Base-by-base conservation (phyloP, 2,113 vertebrate genomes). In the Daubentonia madagascariensis region DNA sequence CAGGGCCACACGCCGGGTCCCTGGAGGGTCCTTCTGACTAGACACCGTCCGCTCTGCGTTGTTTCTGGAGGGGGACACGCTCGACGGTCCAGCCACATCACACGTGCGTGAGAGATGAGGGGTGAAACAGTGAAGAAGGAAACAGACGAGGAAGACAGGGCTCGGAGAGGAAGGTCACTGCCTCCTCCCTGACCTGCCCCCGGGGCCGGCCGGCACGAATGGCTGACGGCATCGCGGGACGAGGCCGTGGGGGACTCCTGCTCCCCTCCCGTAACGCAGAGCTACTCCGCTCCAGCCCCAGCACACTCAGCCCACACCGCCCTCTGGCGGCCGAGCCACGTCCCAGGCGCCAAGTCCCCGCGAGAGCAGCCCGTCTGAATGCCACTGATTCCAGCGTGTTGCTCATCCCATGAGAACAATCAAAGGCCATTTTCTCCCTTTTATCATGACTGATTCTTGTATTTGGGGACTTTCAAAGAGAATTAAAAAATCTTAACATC, bases 81-180 rank as follows among this genome's bases (percentile, higher is more conserved):
- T 13, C 2, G 0, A 32, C 0, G 28, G 72, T 4, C 4, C 43
- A 11, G 59, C n/a, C 48, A 10, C 0, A 0, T 3, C 11, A 12
- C 9, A 2, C 0, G 6, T 7, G 14, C 65, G 9, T 0, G 1
- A 7, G 35, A 23, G 59, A 48, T 0, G 2, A 65, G 40, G 25
- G 5, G 4, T 3, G 13, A 50, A 37, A 45, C 6, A 52, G 4
- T 0, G 20, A 5, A 32, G 30, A 11, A 18, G 23, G 8, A 32
- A 28, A 22, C 23, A 22, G 43, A 14, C 2, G 20, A 73, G 54
- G 67, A 16, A n/a, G 20, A 3, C 1, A 35, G 28, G 52, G 72
- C 67, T 0, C 1, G 0, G 59, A 22, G 1, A 45, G 35, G 52
- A 18, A 18, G 40, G 1, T n/a, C 5, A 3, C 11, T 12, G 7